Evolutionary conservation across 2,113 vertebrate species (phyloP), one percentile per base, ranked within the genome.

Genomic region (Lepidothrix coronata): DNA sequence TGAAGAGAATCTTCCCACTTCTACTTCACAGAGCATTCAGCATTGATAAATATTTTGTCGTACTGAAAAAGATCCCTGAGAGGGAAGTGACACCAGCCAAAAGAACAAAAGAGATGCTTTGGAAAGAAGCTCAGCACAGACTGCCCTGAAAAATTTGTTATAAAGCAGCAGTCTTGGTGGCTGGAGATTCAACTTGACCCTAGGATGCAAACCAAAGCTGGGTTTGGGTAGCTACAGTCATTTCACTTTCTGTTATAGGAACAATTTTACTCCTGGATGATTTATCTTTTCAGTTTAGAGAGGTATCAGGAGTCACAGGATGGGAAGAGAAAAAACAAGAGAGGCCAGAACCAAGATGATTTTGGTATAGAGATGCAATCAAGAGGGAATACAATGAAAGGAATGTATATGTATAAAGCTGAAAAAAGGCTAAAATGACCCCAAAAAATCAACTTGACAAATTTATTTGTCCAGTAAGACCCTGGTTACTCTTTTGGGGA

Each of bases 11-110:
- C 75, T 74, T 88, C 76, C 25, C 52, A 79, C 62, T 91, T 81
- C 65, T 77, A 51, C 75, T 54, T 85, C 71, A 88, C 72, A 94
- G 75, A 74, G 84, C 94, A 89, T 95, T 94, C 81, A 67, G 55
- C 66, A 58, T 10, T 65, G 81, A 85, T 93, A 93, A 91, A 82
- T 92, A 46, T 70, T 90, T 89, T 95, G 49, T 83, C 80, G 49
- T 51, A 33, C 68, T 68, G 89, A 83, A 90, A 88, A 94, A 93
- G 67, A 84, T 93, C 37, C 43, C 85, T n/a, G 28, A 87, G 70
- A 95, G 31, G 89, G 51, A 95, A 85, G 54, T 74, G 79, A 58
- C 61, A 85, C 54, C 31, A 78, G 78, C 19, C 57, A 72, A 79
- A 71, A 77, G 35, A 74, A 89, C 84, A 80, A 87, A 95, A 89